Conservation (phyloP, 2,113 vertebrate genomes). For the Cyanistes caeruleus region DNA sequence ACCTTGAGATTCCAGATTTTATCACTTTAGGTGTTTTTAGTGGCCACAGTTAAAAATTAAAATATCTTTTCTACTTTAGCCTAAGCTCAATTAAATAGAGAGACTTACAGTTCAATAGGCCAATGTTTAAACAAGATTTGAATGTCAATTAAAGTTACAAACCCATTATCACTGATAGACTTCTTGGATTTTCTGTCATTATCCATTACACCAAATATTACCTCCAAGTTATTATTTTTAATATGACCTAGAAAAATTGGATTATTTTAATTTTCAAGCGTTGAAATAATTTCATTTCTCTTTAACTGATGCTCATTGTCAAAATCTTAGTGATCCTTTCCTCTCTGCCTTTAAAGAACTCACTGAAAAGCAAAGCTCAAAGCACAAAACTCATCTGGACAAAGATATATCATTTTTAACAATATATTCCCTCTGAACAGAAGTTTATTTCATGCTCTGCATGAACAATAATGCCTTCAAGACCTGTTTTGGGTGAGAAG, state of each 20-base stretch:
- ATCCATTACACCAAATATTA: neutral
- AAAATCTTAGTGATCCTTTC: neutral
- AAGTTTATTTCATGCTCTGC: neutral
- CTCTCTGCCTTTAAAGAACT: neutral
- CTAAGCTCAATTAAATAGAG: slow-evolving; percentile 6
- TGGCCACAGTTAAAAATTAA: neutral
- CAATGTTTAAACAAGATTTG: slow-evolving; percentile 39
- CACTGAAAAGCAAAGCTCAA: neutral
- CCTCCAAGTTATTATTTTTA: neutral
- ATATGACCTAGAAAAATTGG: neutral
- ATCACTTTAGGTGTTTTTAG: neutral
- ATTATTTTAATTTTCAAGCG: neutral
- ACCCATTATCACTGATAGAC: neutral
- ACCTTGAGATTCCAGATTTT: neutral
- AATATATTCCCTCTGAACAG: neutral
- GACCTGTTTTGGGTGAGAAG: neutral
- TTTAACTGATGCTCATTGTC: neutral
- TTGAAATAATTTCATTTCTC: neutral
- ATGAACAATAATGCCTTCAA: neutral
- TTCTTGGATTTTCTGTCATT: neutral
- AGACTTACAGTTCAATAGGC: slow-evolving; percentile 34
- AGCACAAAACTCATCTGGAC: neutral
- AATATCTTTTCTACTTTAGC: neutral
- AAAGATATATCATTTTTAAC: neutral
- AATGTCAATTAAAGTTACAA: slow-evolving; percentile 31